Percentiles rank a stretch among this genome's conserved stretches.
Evolutionary conservation across 2,888 invertebrate species (phyloP).

Genomic region (Therioaphis trifolii): DNA sequence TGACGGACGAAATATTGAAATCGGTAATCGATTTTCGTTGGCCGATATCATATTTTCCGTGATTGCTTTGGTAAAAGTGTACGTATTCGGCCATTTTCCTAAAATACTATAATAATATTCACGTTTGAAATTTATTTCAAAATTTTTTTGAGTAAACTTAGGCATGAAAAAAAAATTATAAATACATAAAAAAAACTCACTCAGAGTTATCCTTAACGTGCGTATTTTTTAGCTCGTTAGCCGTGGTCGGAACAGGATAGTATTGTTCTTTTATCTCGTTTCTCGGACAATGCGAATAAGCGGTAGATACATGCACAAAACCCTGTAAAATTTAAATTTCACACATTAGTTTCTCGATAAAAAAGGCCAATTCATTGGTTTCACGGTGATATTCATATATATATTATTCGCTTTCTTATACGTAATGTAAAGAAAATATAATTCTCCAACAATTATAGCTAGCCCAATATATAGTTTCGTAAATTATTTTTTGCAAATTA

Average conservation of each 20-base stretch:
- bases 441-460: no score
- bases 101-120: not conserved
- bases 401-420: no score
- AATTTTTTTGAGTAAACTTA: no score
- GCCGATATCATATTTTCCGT: conserved; percentile 15
- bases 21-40: conserved; percentile 2
- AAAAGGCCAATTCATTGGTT: no score
- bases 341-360: no score
- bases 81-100: conserved; percentile 35
- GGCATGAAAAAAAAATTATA: not conserved
- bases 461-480: not conserved
- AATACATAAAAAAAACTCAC: not conserved
- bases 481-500: not conserved
- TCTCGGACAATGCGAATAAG: conserved; percentile 8
- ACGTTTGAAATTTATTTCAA: not conserved
- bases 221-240: not conserved
- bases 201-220: not conserved
- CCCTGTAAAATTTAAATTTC: conserved; percentile 21
- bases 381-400: no score
- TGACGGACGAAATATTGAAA: conserved; percentile 40
- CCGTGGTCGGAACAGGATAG: not conserved
- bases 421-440: no score
- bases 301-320: conserved; percentile 30
- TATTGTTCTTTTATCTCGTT: not conserved
- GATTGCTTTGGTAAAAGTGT: conserved; percentile 42